Conservation (phyloP, 2,797 vertebrate genomes). For the Eleutherodactylus coqui region DNA sequence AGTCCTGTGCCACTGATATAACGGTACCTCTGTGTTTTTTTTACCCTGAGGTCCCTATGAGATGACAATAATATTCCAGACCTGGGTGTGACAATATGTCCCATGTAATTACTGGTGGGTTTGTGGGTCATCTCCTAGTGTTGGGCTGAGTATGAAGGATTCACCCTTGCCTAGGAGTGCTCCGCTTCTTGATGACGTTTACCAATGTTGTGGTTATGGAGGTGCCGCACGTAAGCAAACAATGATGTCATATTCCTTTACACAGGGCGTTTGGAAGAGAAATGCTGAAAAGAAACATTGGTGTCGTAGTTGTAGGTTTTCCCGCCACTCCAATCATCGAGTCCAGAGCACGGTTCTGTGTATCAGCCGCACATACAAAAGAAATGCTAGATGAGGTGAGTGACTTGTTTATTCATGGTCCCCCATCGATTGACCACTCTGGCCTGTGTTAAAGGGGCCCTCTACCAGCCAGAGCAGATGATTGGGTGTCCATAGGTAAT, state of each 20-base stretch:
- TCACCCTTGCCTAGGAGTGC: background rate
- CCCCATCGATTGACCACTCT: background rate
- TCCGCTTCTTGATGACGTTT: background rate
- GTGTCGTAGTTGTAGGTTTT: constrained; percentile 95
- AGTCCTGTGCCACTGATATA: background rate
- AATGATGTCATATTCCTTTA: background rate
- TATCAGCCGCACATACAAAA: constrained; percentile 93
- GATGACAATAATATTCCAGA: background rate
- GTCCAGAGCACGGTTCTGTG: constrained; percentile 94
- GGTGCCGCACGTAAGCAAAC: background rate
- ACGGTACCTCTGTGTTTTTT: too few relatives aligned
- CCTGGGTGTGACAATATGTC: background rate
- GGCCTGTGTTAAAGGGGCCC: too few relatives aligned
- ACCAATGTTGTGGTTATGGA: background rate
- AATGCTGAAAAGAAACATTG: constrained; percentile 95
- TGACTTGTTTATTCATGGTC: constrained; percentile 35
- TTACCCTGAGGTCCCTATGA: background rate
- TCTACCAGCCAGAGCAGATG: too few relatives aligned
- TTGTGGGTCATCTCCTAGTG: background rate
- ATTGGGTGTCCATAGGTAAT: background rate
- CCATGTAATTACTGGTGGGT: background rate
- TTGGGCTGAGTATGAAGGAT: background rate
- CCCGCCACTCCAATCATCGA: constrained; percentile 97
- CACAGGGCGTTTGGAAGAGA: constrained; percentile 92
- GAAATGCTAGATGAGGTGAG: constrained; percentile 93